phyloP scores from a whole-genome alignment of 2,888 invertebrate genomes.

The Priocnemis perturbator region DNA sequence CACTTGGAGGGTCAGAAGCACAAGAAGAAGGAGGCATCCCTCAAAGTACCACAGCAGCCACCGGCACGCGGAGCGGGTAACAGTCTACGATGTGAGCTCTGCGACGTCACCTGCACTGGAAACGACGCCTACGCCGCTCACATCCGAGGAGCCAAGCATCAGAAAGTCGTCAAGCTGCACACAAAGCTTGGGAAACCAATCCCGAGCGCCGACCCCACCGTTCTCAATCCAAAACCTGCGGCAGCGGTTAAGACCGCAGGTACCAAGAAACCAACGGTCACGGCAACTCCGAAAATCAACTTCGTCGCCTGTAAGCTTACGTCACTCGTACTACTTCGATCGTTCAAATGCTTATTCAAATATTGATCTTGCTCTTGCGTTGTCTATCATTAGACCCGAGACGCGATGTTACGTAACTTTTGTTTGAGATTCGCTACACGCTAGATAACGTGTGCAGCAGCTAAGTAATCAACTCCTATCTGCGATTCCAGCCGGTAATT shows the following conservation, averaged over 20 bases:
- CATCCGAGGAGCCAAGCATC: conserved; percentile 98
- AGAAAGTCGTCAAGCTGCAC: conserved; percentile 97
- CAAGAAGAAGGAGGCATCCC: conserved; percentile 96
- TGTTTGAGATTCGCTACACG: too few species aligned
- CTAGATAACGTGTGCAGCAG: too few species aligned
- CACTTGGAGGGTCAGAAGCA: conserved; percentile 99
- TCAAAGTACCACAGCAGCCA: conserved; percentile 80
- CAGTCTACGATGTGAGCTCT: conserved; percentile 95
- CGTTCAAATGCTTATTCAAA: too few species aligned
- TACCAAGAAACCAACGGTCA: conserved; percentile 73
- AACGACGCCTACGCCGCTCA: conserved; percentile 99
- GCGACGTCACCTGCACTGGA: conserved; percentile 98
- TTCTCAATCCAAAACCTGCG: conserved; percentile 78
- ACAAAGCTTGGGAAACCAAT: conserved; percentile 98
- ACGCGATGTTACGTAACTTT: neutral
- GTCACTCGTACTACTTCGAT: too few species aligned
- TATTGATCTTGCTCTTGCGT: too few species aligned
- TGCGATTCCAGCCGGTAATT: conserved; percentile 78
- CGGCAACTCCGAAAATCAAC: conserved; percentile 87
- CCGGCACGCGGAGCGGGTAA: conserved; percentile 79
- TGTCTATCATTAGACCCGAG: neutral
- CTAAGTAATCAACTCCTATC: too few species aligned
- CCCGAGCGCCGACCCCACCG: conserved; percentile 95
- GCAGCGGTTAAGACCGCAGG: conserved; percentile 69
- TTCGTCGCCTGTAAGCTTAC: conserved; percentile 83